Base-by-base conservation (phyloP, 2,113 vertebrate genomes). In the Euleptes europaea region DNA sequence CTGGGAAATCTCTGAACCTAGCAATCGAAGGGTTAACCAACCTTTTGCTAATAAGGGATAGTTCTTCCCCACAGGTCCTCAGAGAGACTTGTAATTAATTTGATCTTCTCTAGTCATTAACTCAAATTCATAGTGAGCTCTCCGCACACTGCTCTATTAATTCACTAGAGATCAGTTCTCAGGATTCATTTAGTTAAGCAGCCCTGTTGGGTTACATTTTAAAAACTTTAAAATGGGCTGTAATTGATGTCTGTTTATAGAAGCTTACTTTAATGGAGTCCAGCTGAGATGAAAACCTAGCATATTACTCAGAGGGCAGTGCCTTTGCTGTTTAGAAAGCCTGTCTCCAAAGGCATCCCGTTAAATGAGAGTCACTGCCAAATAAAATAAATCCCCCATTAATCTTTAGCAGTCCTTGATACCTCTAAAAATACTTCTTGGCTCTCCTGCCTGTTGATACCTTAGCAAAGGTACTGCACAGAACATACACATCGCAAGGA, bases 181-280 rank as follows among this genome's bases (percentile, higher is more conserved):
- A 91, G 93, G 95, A 95, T 96, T 97, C 96, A 97, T 96, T 97
- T 95, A 96, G 96, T 96, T 96, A 96, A 96, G 94, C 94, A 96
- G 94, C 93, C 94, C 96, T 94, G 94, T 88, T 96, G 96, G 96
- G 96, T 97, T 97, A 97, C 94, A 95, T 96, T 97, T 95, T 96
- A 95, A 97, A 96, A 89, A 94, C 92, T 94, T 96, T 96, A 94
- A 97, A 97, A 97, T 94, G 95, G 94, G 93, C 96, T 96, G 94
- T 97, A 97, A 97, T 96, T 97, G 96, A 97, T 96, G 95, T 97
- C 95, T 96, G 95, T 97, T 97, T 96, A 97, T 93, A 94, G 94
- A 96, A 95, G 95, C 96, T 96, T 94, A 93, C 93, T 97, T 96
- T 96, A 96, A 96, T 96, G 94, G 94, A 95, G 94, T 95, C 93